These are phyloP conservation scores for Zosterops lateralis DNA, from an alignment of 2,113 vertebrate genomes.

Conservation along the genomic window DNA sequence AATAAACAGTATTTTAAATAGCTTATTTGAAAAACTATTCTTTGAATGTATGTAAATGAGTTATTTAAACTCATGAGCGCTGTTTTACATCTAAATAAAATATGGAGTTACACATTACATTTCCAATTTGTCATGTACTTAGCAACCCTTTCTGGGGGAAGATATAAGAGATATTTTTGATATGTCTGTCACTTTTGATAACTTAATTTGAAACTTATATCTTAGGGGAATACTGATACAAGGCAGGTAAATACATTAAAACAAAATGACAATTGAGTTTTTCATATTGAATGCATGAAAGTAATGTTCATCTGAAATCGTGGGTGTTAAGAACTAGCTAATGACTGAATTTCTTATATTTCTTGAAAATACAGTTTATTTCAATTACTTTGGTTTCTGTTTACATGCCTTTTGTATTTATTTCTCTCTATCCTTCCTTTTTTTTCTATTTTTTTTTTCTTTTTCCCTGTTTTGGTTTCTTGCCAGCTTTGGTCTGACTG, in stretches of 20 bases:
- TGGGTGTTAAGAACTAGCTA: conserved; percentile 16
- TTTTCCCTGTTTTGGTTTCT: not conserved
- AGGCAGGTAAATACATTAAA: conserved; percentile 69
- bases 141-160: conserved; percentile 46
- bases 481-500: conserved; percentile 12
- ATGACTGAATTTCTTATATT: conserved; percentile 20
- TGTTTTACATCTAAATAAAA: conserved; percentile 61
- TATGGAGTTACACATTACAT: conserved; percentile 53
- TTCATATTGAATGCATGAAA: conserved; percentile 35
- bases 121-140: conserved; percentile 60
- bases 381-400: not conserved
- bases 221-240: conserved; percentile 60
- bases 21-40: conserved; percentile 24
- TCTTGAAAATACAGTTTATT: not conserved
- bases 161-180: conserved; percentile 62
- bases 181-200: conserved; percentile 70
- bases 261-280: conserved; percentile 60
- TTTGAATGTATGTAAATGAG: conserved; percentile 56
- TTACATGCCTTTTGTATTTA: not conserved
- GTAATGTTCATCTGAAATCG: conserved; percentile 2
- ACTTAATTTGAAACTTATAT: conserved; percentile 68
- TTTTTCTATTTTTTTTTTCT: too few relatives aligned
- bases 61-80: conserved; percentile 46
- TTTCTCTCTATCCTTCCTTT: not conserved
- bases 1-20: conserved; percentile 51